Evolutionary conservation across 1,140 invertebrate genomes (phyloP).

Genomic region (Macrotrachela quadricornifera): DNA sequence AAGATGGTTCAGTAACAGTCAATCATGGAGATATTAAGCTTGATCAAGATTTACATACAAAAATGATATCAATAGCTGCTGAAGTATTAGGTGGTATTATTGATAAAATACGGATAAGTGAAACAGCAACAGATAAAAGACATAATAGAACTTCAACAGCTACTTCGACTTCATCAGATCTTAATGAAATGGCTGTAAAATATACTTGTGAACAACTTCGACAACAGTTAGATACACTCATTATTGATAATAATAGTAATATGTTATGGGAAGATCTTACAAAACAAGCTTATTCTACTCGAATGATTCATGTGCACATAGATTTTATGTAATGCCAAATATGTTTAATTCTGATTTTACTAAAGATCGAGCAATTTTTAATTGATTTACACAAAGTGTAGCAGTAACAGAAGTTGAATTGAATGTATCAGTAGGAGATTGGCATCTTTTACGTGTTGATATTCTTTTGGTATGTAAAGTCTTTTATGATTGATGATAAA

Average conservation of each 20-base stretch:
- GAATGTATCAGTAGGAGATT: constrained; percentile 34
- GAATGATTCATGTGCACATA: not conserved
- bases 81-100: constrained; percentile 42
- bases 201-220: constrained; percentile 2
- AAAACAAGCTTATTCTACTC: not conserved
- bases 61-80: constrained; percentile 57
- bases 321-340: not conserved
- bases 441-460: constrained; percentile 49
- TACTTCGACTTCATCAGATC: constrained; percentile 66
- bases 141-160: constrained; percentile 79
- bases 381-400: constrained; percentile 14
- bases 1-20: constrained; percentile 69
- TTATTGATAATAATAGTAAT: not conserved
- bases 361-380: not conserved
- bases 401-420: constrained; percentile 33
- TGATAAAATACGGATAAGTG: constrained; percentile 59
- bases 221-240: constrained; percentile 2
- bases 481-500: too few species aligned
- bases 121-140: constrained; percentile 74
- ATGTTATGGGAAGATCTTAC: constrained; percentile 5
- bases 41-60: constrained; percentile 82
- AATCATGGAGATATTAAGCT: constrained; percentile 78
- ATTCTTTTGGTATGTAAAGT: too few species aligned
- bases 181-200: constrained; percentile 74
- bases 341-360: not conserved